Evolutionary conservation across 2,113 vertebrate species (phyloP).

Genomic region (Smithornis capensis): DNA sequence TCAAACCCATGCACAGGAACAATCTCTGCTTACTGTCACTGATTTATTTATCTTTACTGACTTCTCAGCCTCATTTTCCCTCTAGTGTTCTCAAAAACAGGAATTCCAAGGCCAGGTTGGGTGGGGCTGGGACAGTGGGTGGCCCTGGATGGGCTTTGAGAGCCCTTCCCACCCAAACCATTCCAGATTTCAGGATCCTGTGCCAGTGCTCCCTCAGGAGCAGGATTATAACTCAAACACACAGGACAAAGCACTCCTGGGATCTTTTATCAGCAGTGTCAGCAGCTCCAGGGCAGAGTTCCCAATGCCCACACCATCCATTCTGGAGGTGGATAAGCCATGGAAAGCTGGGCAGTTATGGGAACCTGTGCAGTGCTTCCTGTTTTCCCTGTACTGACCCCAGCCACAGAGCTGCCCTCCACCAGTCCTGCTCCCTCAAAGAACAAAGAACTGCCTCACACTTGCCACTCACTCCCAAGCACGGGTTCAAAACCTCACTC

Average conservation of each 20-base stretch:
- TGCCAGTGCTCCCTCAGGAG: background rate
- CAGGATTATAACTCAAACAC: background rate
- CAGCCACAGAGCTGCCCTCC: too few species aligned
- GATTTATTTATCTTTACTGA: background rate
- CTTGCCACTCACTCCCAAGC: background rate
- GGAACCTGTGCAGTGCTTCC: accelerated
- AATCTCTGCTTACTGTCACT: background rate
- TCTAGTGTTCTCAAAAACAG: accelerated
- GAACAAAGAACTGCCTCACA: background rate
- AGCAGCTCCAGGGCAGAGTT: background rate
- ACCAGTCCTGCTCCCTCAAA: accelerated
- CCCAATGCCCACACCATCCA: background rate
- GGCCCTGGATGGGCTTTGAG: background rate
- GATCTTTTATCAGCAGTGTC: too few species aligned
- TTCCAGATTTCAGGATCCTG: background rate
- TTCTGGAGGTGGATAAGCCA: background rate
- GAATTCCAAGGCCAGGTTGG: background rate
- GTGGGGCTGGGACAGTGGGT: accelerated
- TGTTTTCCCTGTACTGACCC: background rate
- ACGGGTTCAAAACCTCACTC: background rate
- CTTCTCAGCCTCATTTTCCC: background rate
- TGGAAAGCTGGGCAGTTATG: background rate
- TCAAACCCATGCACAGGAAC: background rate
- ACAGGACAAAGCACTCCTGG: background rate
- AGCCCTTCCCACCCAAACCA: background rate